Base-by-base conservation (phyloP, 1,140 invertebrate species). In the Araneus ventricosus region DNA sequence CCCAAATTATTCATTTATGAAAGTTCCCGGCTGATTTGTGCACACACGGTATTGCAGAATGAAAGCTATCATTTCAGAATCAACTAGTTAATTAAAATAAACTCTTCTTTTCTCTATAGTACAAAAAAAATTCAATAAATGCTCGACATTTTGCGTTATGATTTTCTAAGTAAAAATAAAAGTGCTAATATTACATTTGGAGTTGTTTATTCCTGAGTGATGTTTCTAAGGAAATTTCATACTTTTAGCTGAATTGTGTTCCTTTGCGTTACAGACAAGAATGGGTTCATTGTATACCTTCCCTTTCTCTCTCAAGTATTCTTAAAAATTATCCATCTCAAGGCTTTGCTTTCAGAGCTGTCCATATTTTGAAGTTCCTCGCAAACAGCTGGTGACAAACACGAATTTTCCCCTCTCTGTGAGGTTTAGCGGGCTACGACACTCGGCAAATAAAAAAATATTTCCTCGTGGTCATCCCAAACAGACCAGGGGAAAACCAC, bases 381-480 rank as follows among this genome's bases (percentile, higher is more conserved):
- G 45, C 57, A 37, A 37, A 63, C 30, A 87, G 45, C 52, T 63
- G 59, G 30, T 24, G 34, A 39, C 59, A 87, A 84, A 84, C 24
- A 84, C 39, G 45, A 84, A 52, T 84, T 57, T 57, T 84, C 87
- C 63, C 59, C n/a, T n/a, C 87, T 57, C 82, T 17, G n/a, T 27
- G 41, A 20, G 82, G 45, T 52, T 57, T 75, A 75, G 30, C 27
- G 5, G 45, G 52, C 41, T 24, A 41, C 41, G 24, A 52, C 41
- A 17, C 22, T 84, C 17, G 41, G 24, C 82, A 52, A 52, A 45
- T 88, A 70, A 52, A 90, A 90, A 90, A 90, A 90, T 80, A 90
- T 90, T 90, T 90, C n/a, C 45, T 37, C 70, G 67, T 80, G 88
- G 88, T 90, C 88, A 90, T 8, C 27, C 88, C 61, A 61, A 39